These are phyloP conservation scores for Ifrita kowaldi DNA, from an alignment of 2,113 vertebrate genomes.

Conservation along the genomic window DNA sequence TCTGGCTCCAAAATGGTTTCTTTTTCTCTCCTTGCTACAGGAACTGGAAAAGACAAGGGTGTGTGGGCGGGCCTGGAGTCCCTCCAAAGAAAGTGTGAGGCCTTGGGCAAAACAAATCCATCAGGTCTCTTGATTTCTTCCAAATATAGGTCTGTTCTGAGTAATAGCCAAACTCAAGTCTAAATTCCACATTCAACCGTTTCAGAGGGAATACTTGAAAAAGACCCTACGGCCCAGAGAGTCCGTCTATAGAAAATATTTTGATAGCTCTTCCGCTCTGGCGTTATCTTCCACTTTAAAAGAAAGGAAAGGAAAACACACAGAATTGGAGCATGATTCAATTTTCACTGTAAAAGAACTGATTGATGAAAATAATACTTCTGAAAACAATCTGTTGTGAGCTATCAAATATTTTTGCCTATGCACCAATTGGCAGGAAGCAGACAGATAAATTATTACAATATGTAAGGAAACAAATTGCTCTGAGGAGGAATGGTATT, in stretches of 20 bases:
- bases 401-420: conserved; percentile 73
- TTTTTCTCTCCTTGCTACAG: conserved; percentile 51
- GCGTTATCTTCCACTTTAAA: background rate
- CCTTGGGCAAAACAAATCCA: conserved; percentile 76
- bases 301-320: conserved; percentile 26
- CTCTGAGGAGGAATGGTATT: conserved; percentile 63
- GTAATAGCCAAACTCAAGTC: conserved; percentile 70
- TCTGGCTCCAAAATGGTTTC: conserved; percentile 8
- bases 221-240: conserved; percentile 46
- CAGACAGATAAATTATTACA: conserved; percentile 73
- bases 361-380: conserved; percentile 44
- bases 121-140: conserved; percentile 77
- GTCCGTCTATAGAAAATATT: conserved; percentile 54
- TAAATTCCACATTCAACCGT: conserved; percentile 58
- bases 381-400: conserved; percentile 73
- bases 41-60: conserved; percentile 75
- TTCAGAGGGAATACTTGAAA: conserved; percentile 66
- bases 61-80: conserved; percentile 71
- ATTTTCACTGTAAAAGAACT: conserved; percentile 12
- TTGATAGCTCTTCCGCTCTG: conserved; percentile 42
- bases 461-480: conserved; percentile 73
- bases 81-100: conserved; percentile 78
- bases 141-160: conserved; percentile 78
- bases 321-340: background rate
- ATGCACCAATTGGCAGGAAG: conserved; percentile 71